These are phyloP conservation scores for Danio rerio DNA, from an alignment of 2,113 vertebrate species.

Conservation along the genomic window GRCz12tu NC_133196.1:25191501-25192000, in stretches of 20 bases:
- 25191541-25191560: not conserved
- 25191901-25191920: not conserved
- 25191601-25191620: not conserved
- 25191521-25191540: not conserved
- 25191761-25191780: not conserved
- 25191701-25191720: not conserved
- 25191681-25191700: not conserved
- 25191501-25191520: not conserved
- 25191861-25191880: not conserved
- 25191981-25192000: constrained; percentile 1
- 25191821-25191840: not conserved
- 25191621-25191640: constrained; percentile 28
- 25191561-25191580: constrained; percentile 2
- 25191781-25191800: constrained; percentile 1
- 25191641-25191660: constrained; percentile 19
- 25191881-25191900: not conserved
- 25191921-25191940: not conserved
- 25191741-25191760: not conserved
- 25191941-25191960: not conserved
- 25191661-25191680: not conserved
- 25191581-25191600: not conserved
- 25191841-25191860: not conserved
- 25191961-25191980: constrained; percentile 2
- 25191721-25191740: not conserved
- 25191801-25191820: not conserved